Base-by-base conservation (phyloP, 30 jellyfish, hydroid and myxozoan genomes). In the Aurelia sp. region DNA sequence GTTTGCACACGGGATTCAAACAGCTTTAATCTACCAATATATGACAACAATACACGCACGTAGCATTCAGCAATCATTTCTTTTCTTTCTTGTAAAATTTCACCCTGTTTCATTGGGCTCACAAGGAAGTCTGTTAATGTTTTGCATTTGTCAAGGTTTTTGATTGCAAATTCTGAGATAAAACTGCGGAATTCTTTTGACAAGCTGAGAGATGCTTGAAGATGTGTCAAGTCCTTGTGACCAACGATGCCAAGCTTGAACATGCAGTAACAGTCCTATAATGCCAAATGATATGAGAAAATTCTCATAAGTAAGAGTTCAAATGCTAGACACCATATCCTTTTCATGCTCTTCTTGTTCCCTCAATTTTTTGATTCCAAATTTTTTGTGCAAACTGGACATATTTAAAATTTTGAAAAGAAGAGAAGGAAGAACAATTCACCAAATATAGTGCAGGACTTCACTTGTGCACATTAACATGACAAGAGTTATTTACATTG, bases 111-210 rank as follows among this genome's bases (percentile, higher is more conserved):
- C 66, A 41, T 53, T 4, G 93, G 78, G 35, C 75, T 53, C 15
- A 84, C 87, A 22, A 84, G 87, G 53, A 71, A 84, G 67, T 84
- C 74, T 19, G 93, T 72, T 35, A 84, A 47, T 2, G 84, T 64
- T 62, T 72, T 84, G 65, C 93, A 84, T 63, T 65, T 84, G 11
- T 33, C 81, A 13, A 76, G 82, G 44, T 84, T 69, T 20, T 73
- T 17, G 41, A 84, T 50, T n/a, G 93, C 93, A 73, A 84, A 73
- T 30, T 84, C 93, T 18, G 93, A 71, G 23, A 84, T 31, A 68
- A 71, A 73, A 16, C 75, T 59, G n/a, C 84, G 73, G 66, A 51
- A 76, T 61, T 84, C 87, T 21, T 73, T 84, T 13, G 93, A 84
- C 75, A 84, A 35, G 35, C 82, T 73, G 58, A 62, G 44, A 12